Base-by-base conservation (phyloP, 2,888 invertebrate genomes). In the Leptogaster cylindrica region DNA sequence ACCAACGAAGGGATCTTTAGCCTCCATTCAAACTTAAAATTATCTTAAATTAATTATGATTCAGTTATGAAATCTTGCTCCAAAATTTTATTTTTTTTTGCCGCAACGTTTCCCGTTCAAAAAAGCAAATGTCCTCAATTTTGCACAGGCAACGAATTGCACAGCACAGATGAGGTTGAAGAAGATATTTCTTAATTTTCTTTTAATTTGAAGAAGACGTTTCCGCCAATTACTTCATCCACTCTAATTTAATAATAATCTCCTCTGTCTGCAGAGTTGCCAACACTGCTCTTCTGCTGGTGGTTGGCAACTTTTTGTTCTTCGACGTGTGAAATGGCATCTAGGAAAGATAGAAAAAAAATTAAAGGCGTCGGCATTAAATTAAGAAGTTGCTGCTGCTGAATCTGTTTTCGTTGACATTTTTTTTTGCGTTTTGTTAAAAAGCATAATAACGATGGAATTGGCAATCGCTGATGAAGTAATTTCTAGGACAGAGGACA, bases 171-270 rank as follows among this genome's bases (percentile, higher is more conserved):
- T 36, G 4, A 20, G 18, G 6, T 16, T 33, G 12, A 10, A 55
- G 27, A 23, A 65, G 65, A 65, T 65, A 50, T 65, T 65, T 65
- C 50, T 65, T 65, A 65, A 65, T 65, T 65, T 65, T 51, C 14
- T 31, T 50, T 23, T 65, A 51, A 65, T 65, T 65, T 25, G 31
- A 25, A 51, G 51, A 50, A 36, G 51, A 20, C 36, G 48, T 36
- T 52, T 48, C 39, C 33, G 10, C 23, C 39, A 64, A 63, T 66
- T 18, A 41, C 18, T 50, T 28, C 44, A 63, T 8, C 63, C 31
- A 2, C 16, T 16, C 52, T 67, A 67, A 64, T 67, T 67, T 67
- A 64, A 67, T 64, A 64, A 67, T 67, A 51, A 67, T 52, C 68
- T 65, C 36, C 44, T n/a, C n/a, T n/a, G 44, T 39, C 44, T 51